Evolutionary conservation across 2,888 invertebrate species (phyloP).

Genomic region (Aplocera efformata): DNA sequence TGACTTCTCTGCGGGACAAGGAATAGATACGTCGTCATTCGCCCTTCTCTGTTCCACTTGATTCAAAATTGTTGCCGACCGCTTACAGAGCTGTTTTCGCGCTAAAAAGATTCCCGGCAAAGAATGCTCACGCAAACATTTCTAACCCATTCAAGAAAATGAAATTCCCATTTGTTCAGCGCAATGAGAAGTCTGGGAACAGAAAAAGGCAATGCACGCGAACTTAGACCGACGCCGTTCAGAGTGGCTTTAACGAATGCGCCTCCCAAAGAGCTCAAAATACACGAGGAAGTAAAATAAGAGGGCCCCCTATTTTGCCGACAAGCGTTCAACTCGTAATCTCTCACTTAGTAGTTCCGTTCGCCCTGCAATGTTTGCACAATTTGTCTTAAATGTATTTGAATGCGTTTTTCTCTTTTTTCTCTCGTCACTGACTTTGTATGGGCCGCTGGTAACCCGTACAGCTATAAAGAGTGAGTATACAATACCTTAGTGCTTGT

Average conservation of each 20-base stretch:
- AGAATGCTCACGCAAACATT: constrained; percentile 32
- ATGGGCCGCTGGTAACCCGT: constrained; percentile 85
- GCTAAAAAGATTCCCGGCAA: constrained; percentile 25
- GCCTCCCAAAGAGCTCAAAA: constrained; percentile 72
- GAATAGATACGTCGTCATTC: constrained; percentile 37
- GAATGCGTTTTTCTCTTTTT: constrained; percentile 82
- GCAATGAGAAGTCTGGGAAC: constrained; percentile 34
- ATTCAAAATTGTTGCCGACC: constrained; percentile 19
- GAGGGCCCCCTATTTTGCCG: constrained; percentile 66
- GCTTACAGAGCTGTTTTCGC: constrained; percentile 26
- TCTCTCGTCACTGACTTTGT: constrained; percentile 84
- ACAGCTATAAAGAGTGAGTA: constrained; percentile 87
- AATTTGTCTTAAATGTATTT: constrained; percentile 81
- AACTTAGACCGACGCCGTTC: constrained; percentile 57
- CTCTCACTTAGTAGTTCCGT: constrained; percentile 81
- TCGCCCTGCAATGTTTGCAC: constrained; percentile 81
- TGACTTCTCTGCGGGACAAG: constrained; percentile 63
- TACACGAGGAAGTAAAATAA: constrained; percentile 73
- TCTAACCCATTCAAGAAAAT: constrained; percentile 41
- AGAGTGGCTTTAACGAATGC: constrained; percentile 71
- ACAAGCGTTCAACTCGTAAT: constrained; percentile 79
- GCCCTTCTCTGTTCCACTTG: constrained; percentile 50
- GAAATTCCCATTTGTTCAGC: constrained; percentile 48
- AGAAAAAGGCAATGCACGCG: constrained; percentile 71
- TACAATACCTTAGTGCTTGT: constrained; percentile 81